Conservation (phyloP, 2,797 vertebrate genomes). For the Sternotherus odoratus region DNA sequence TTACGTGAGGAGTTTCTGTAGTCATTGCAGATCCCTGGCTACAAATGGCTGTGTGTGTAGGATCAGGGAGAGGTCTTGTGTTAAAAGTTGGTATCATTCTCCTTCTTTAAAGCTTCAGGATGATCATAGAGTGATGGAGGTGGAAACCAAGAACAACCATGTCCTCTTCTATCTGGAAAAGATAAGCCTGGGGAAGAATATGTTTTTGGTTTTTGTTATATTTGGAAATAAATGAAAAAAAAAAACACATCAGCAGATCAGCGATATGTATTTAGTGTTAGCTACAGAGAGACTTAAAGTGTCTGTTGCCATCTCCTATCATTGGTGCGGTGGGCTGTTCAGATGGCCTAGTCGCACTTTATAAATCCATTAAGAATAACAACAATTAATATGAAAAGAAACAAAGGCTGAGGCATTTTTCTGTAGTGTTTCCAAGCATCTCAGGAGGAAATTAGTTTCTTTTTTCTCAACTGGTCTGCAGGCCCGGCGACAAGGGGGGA, state of each 20-base stretch:
- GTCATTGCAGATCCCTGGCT: rapidly evolving
- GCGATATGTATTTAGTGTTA: background rate
- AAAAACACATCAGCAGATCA: background rate
- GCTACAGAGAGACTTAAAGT: background rate
- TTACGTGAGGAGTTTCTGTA: too few relatives aligned
- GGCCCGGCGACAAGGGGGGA: too few relatives aligned
- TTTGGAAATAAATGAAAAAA: background rate
- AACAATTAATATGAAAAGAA: background rate
- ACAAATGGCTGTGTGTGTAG: rapidly evolving
- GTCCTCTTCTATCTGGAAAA: constrained; percentile 72
- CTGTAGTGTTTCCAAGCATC: background rate
- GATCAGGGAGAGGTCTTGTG: too few relatives aligned
- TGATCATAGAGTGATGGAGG: constrained; percentile 34
- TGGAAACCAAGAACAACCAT: constrained; percentile 68
- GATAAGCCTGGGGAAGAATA: constrained; percentile 36
- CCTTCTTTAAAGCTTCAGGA: constrained; percentile 67
- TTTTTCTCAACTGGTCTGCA: constrained; percentile 58
- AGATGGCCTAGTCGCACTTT: background rate
- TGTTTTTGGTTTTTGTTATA: background rate
- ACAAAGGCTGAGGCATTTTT: background rate
- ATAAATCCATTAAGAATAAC: background rate
- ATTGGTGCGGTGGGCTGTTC: background rate
- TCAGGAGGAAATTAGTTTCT: constrained; percentile 18
- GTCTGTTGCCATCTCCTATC: background rate
- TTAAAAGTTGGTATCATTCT: background rate